Percentiles rank a stretch among this genome's conserved stretches.
Conservation (phyloP, 2,888 invertebrate species). For the Apotomis betuletana region DNA sequence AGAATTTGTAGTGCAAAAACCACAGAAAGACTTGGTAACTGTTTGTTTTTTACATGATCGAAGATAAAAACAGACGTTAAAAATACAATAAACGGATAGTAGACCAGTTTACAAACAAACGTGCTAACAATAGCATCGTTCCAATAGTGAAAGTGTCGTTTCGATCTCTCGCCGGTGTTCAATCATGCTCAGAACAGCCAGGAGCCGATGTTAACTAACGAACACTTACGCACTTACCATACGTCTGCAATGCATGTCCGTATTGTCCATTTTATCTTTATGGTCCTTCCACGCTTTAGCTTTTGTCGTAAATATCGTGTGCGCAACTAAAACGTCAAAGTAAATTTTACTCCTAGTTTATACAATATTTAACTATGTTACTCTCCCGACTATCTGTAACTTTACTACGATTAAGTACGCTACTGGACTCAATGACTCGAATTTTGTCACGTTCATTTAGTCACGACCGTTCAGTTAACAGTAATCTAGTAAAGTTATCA, state of each 20-base stretch:
- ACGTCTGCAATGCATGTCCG: conserved; percentile 15
- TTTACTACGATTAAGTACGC: neutral
- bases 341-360: conserved; percentile 46
- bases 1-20: no score
- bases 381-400: conserved; percentile 2
- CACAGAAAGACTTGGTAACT: neutral
- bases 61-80: neutral
- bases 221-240: neutral
- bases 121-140: conserved; percentile 29
- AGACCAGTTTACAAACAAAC: conserved; percentile 24
- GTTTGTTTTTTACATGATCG: neutral
- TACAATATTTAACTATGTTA: conserved; percentile 5
- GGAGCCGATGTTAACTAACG: conserved; percentile 6
- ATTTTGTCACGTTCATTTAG: no score
- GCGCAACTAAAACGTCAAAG: conserved; percentile 54
- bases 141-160: conserved; percentile 28
- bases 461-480: no score
- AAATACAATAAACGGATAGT: conserved; percentile 8
- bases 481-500: no score
- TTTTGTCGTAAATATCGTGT: conserved; percentile 59
- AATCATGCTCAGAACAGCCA: conserved; percentile 3
- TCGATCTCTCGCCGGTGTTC: conserved; percentile 4
- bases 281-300: conserved; percentile 48
- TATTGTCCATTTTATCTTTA: conserved; percentile 32
- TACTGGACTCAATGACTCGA: no score